A percentile compares a stretch with the other conserved stretches of the same genome.
Conservation (phyloP, 2,888 invertebrate genomes). For the Globia sparganii region DNA sequence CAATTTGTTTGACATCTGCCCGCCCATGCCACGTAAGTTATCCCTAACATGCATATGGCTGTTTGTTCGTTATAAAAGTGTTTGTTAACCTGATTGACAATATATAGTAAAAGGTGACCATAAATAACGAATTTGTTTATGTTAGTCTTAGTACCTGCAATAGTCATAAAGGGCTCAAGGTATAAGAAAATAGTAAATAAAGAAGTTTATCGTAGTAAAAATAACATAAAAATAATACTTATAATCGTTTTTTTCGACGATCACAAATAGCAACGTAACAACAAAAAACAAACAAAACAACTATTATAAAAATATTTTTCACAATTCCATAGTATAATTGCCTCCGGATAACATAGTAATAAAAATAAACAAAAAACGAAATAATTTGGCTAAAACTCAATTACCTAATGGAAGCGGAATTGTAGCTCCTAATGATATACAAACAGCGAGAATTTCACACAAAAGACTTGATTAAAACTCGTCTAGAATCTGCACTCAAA, state of each 20-base stretch:
- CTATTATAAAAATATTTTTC: background rate
- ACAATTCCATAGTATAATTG: background rate
- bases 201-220: background rate
- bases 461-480: conserved; percentile 58
- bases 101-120: background rate
- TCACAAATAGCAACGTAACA: too few species aligned
- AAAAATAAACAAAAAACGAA: background rate
- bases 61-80: conserved; percentile 39
- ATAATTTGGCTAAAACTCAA: conserved; percentile 19
- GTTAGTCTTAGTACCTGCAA: background rate
- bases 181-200: background rate
- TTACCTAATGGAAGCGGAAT: conserved; percentile 12
- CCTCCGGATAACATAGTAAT: background rate
- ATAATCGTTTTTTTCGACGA: too few species aligned
- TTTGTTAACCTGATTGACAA: background rate
- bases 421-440: conserved; percentile 23
- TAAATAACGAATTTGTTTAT: background rate
- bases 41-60: background rate
- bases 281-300: background rate
- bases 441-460: conserved; percentile 29
- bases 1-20: conserved; percentile 46
- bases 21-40: conserved; percentile 27
- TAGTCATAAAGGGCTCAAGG: too few species aligned
- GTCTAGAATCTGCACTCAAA: conserved; percentile 36
- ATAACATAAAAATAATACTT: background rate